Base-by-base conservation (phyloP, 2,888 invertebrate genomes). In the Polyommatus iphigenia region DNA sequence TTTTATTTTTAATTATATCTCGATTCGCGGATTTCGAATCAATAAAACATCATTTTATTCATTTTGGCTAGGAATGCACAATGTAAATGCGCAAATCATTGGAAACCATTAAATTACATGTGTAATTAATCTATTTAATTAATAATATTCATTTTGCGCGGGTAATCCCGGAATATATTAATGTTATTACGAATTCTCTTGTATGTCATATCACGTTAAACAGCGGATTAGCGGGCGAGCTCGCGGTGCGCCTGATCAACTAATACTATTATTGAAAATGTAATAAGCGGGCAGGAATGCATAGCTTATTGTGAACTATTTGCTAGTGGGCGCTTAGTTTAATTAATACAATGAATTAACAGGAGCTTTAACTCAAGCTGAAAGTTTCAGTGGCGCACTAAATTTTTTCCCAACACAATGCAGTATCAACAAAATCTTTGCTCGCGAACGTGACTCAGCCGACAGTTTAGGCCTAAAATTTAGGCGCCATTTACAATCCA, bases 391-490 rank as follows among this genome's bases (percentile, higher is more conserved):
- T n/a, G 20, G 20, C 20, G n/a, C 20, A 59, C 0, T 6, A n/a
- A 57, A 5, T 57, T 8, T 59, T 20, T 59, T 10, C 1, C 3
- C 2, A 13, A 67, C 29, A 67, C 24, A 29, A 29, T 29, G 5
- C 15, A 15, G 4, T 67, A 67, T 29, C 29, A 15, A 29, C 24
- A 13, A 29, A 67, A 67, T 13, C 4, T 20, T 62, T 24, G 62
- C 13, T 62, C 29, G 67, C 5, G 67, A 29, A 29, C 29, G 67
- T 29, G 29, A 29, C 29, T 67, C 24, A 67, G 13, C 29, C 15
- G 15, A 67, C 54, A 54, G 75, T 24, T 54, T 82, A 78, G 80
- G 71, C 18, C 62, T 62, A 77, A 76, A 73, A 77, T 78, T 78
- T 72, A 50, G 73, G 50, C 72, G 41, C 32, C 46, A 71, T 77